Conservation (phyloP, 2,797 vertebrate genomes). For the Melanotaenia boesemani region DNA sequence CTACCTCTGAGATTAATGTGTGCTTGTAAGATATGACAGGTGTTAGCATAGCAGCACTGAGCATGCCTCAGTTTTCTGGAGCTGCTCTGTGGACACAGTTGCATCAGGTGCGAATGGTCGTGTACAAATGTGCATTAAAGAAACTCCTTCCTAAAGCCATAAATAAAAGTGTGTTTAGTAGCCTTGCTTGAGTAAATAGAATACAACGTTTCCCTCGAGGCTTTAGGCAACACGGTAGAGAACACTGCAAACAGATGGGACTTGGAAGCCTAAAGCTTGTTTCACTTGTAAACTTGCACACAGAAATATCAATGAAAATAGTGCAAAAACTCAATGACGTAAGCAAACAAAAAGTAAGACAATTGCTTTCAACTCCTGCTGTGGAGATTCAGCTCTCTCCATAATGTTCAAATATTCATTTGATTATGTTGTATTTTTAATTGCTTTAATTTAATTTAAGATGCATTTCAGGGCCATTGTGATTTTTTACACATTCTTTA, state of each 20-base stretch:
- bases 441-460: not conserved
- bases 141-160: constrained; percentile 9
- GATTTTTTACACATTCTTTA: not conserved
- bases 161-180: constrained; percentile 16
- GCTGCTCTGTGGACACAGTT: constrained; percentile 6
- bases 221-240: constrained; percentile 16
- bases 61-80: not conserved
- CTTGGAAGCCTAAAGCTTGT: constrained; percentile 9
- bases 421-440: not conserved
- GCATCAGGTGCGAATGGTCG: constrained; percentile 12
- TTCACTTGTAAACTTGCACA: constrained; percentile 1
- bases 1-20: not conserved
- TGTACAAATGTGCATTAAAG: not conserved
- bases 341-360: not conserved
- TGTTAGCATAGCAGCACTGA: not conserved
- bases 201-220: constrained; percentile 18
- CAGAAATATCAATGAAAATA: not conserved
- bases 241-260: constrained; percentile 35
- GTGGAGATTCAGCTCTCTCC: not conserved
- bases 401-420: not conserved
- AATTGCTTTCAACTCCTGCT: not conserved
- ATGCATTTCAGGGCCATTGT: not conserved
- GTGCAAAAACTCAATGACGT: not conserved
- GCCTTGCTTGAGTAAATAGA: constrained; percentile 26
- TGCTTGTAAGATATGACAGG: not conserved